phyloP scores from a whole-genome alignment of 2,888 invertebrate genomes.

The Melitaea athalia region DNA sequence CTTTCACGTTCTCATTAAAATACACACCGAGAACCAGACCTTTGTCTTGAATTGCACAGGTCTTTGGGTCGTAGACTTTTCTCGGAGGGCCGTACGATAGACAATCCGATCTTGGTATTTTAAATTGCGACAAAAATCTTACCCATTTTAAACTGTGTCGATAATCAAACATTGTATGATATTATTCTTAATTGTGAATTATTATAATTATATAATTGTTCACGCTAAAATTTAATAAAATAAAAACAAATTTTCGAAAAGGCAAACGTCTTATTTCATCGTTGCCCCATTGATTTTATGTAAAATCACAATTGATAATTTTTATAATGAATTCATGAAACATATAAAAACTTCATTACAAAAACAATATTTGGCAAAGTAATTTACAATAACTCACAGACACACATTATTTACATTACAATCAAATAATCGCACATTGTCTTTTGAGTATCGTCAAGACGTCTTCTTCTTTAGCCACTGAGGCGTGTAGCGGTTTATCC shows the following conservation, averaged over 20 bases:
- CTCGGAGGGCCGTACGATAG: constrained; percentile 50
- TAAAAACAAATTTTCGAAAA: constrained; percentile 51
- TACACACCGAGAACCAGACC: constrained; percentile 85
- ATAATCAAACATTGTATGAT: constrained; percentile 52
- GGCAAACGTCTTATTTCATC: constrained; percentile 47
- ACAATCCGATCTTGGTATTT: constrained; percentile 61
- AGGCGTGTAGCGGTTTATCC: constrained; percentile 73
- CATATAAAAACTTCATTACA: constrained; percentile 50
- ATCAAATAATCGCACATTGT: constrained; percentile 68
- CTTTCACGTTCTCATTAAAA: constrained; percentile 79
- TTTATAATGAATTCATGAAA: constrained; percentile 45
- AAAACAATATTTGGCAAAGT: constrained; percentile 54
- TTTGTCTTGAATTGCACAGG: constrained; percentile 61
- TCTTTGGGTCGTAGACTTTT: constrained; percentile 54
- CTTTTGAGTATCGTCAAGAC: constrained; percentile 74
- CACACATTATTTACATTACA: constrained; percentile 66
- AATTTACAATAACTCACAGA: constrained; percentile 70
- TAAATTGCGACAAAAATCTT: constrained; percentile 68
- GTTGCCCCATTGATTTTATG: constrained; percentile 62
- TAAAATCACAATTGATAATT: constrained; percentile 30
- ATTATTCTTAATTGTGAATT: constrained; percentile 20
- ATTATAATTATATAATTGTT: neutral
- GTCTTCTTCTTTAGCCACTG: constrained; percentile 72
- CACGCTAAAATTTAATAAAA: constrained; percentile 53
- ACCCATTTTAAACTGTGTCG: constrained; percentile 43